These are phyloP conservation scores for Cinara cedri DNA, from an alignment of 2,888 invertebrate genomes.

Conservation along the genomic window DNA sequence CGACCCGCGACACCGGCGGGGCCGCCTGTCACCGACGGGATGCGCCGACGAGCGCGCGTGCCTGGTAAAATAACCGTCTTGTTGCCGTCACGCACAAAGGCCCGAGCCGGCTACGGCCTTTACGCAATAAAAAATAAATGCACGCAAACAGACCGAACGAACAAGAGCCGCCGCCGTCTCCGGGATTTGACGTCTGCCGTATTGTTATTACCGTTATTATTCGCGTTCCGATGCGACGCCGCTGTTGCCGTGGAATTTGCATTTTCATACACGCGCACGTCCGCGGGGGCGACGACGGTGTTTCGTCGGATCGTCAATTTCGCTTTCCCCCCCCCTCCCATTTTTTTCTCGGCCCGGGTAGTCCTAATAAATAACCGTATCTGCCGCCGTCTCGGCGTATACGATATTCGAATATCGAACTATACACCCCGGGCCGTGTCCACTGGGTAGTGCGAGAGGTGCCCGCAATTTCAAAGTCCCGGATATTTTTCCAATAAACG, in stretches of 20 bases:
- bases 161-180: too few species aligned
- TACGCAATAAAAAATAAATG: not conserved
- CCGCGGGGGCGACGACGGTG: not conserved
- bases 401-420: too few species aligned
- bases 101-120: not conserved
- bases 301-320: too few species aligned
- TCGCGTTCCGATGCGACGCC: not conserved
- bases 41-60: not conserved
- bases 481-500: too few species aligned
- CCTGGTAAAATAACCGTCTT: not conserved
- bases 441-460: too few species aligned
- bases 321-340: too few species aligned
- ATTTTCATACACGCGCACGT: not conserved
- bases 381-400: too few species aligned
- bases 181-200: not conserved
- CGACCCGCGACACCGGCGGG: not conserved
- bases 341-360: too few species aligned
- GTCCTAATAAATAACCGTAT: too few species aligned
- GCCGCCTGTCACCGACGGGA: not conserved
- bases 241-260: not conserved
- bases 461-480: too few species aligned
- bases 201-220: too few species aligned
- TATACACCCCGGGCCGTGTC: too few species aligned
- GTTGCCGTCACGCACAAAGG: not conserved
- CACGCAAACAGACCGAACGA: not conserved